Conservation (phyloP, 2,888 invertebrate genomes). For the Eristalinus aeneus region DNA sequence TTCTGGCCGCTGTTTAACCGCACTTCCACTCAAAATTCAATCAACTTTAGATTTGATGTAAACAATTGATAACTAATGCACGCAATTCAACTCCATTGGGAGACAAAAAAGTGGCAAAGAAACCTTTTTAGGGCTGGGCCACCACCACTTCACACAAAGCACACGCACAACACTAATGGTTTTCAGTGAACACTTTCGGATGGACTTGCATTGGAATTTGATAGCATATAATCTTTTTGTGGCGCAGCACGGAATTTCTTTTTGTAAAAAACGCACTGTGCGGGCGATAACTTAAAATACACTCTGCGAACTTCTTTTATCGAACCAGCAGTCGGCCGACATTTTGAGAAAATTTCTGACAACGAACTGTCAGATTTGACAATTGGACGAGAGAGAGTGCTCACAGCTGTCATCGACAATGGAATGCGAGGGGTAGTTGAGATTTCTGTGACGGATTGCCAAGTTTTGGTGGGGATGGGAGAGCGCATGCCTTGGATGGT, state of each 20-base stretch:
- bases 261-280: slow-evolving; percentile 8
- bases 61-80: background rate
- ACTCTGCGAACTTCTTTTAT: slow-evolving; percentile 28
- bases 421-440: slow-evolving; percentile 33
- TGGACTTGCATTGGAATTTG: background rate
- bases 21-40: slow-evolving; percentile 17
- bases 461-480: background rate
- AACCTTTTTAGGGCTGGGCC: slow-evolving; percentile 61
- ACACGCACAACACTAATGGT: slow-evolving; percentile 30
- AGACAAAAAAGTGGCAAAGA: slow-evolving; percentile 8
- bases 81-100: slow-evolving; percentile 36
- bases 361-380: slow-evolving; percentile 45
- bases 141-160: slow-evolving; percentile 30
- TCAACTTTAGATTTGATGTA: background rate
- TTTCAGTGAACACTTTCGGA: slow-evolving; percentile 5
- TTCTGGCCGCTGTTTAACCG: slow-evolving; percentile 15
- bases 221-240: background rate
- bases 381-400: background rate
- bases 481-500: slow-evolving; percentile 17
- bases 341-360: slow-evolving; percentile 67
- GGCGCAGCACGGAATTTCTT: background rate
- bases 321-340: slow-evolving; percentile 49
- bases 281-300: slow-evolving; percentile 9
- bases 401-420: background rate
- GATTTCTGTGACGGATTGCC: slow-evolving; percentile 31